Evolutionary conservation across 2,888 invertebrate genomes (phyloP).

Genomic region (Agriopis leucophaearia): DNA sequence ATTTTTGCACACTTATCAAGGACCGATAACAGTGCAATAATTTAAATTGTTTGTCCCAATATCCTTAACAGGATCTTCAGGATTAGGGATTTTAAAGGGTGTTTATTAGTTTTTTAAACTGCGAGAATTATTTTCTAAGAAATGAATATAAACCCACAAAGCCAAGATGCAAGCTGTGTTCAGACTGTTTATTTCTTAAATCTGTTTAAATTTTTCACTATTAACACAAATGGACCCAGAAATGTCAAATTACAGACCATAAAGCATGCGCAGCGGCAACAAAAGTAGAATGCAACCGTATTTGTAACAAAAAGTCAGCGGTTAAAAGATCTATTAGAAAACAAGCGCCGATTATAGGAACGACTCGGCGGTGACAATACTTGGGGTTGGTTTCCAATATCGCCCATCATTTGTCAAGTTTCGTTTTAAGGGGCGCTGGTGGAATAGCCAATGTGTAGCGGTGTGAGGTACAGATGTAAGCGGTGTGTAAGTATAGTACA

Average conservation of each 20-base stretch:
- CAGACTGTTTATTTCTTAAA: neutral
- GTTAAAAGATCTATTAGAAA: conserved; percentile 63
- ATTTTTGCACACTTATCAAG: too few species aligned
- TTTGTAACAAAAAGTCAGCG: conserved; percentile 44
- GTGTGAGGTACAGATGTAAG: neutral
- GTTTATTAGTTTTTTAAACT: too few species aligned
- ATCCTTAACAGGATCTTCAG: too few species aligned
- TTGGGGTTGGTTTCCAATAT: conserved; percentile 74
- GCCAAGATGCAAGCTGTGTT: too few species aligned
- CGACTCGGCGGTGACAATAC: conserved; percentile 62
- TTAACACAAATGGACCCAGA: neutral
- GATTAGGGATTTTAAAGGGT: too few species aligned
- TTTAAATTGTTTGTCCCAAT: too few species aligned
- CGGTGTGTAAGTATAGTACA: neutral
- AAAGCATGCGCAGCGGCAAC: neutral
- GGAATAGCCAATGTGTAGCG: conserved; percentile 59
- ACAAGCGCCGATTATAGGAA: conserved; percentile 57
- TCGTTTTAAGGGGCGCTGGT: conserved; percentile 62
- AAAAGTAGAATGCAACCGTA: neutral
- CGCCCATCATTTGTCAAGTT: conserved; percentile 81
- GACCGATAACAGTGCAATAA: too few species aligned
- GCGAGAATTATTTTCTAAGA: too few species aligned
- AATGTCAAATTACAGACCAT: conserved; percentile 15
- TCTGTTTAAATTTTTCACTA: conserved; percentile 13
- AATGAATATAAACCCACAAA: neutral